A percentile compares a stretch with the other conserved stretches of the same genome.
Conservation (phyloP, 2,113 vertebrate genomes). For the Coturnix japonica region DNA sequence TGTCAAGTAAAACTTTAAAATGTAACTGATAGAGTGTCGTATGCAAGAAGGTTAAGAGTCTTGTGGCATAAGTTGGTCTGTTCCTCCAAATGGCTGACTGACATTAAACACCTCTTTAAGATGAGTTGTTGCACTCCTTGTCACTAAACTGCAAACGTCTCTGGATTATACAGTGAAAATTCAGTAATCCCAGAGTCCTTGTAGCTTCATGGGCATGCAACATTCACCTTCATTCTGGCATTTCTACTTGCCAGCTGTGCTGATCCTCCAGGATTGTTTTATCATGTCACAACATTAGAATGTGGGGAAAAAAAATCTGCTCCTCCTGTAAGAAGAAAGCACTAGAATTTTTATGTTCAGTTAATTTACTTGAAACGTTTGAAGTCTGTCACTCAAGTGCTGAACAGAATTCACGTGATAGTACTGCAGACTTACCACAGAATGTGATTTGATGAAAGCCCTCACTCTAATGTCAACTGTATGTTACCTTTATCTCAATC, state of each 20-base stretch:
- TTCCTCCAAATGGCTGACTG: conserved; percentile 9
- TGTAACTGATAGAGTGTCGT: background rate
- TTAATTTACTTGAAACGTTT: conserved; percentile 17
- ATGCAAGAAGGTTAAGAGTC: background rate
- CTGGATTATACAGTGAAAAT: background rate
- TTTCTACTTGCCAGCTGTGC: background rate
- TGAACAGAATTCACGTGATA: background rate
- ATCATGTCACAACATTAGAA: background rate
- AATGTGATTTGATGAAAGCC: background rate
- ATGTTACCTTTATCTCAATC: background rate
- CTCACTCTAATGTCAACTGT: background rate
- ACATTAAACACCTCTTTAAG: conserved; percentile 3
- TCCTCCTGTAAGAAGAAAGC: conserved; percentile 8
- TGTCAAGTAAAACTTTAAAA: conserved; percentile 2
- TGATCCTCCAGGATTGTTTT: conserved; percentile 24
- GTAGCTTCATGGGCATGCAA: conserved; percentile 17
- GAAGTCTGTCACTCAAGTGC: conserved; percentile 51
- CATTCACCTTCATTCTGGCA: conserved; percentile 31
- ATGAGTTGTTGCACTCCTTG: background rate
- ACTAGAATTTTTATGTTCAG: background rate
- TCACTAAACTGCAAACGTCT: background rate
- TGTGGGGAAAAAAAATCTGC: background rate
- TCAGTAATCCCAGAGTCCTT: background rate
- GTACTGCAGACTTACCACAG: background rate
- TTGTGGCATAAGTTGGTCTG: background rate